Percentiles rank a stretch among this genome's conserved stretches.
These are phyloP conservation scores for Charaxes varanes DNA, from an alignment of 1,140 invertebrate genomes.

Conservation along the genomic window DNA sequence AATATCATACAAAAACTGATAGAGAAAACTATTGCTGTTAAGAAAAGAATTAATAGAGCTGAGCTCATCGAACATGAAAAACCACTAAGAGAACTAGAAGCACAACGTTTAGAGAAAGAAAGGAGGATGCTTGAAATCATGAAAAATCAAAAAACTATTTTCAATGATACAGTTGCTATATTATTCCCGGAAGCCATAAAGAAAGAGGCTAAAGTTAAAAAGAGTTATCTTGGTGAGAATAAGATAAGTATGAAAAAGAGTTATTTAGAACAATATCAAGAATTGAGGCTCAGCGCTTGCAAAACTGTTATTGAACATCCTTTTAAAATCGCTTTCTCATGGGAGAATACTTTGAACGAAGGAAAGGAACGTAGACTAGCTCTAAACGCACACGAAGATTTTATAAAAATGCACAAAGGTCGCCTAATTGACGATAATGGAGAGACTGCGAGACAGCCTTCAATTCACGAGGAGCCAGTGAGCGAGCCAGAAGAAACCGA, in stretches of 20 bases:
- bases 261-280: slow-evolving; percentile 51
- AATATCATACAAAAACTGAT: slow-evolving; percentile 64
- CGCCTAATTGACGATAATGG: slow-evolving; percentile 36
- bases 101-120: slow-evolving; percentile 58
- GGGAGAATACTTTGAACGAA: slow-evolving; percentile 55
- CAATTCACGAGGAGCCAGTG: slow-evolving; percentile 5
- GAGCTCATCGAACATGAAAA: slow-evolving; percentile 65
- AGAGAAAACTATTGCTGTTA: slow-evolving; percentile 66
- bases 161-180: slow-evolving; percentile 70
- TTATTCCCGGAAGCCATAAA: slow-evolving; percentile 67
- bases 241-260: slow-evolving; percentile 36
- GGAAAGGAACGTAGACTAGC: slow-evolving; percentile 56
- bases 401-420: slow-evolving; percentile 47
- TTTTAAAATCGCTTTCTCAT: slow-evolving; percentile 50
- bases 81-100: slow-evolving; percentile 63
- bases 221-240: slow-evolving; percentile 40
- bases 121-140: slow-evolving; percentile 67
- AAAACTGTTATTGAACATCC: slow-evolving; percentile 49
- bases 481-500: not conserved
- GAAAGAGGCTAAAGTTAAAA: slow-evolving; percentile 44
- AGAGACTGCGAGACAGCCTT: slow-evolving; percentile 8
- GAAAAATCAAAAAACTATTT: slow-evolving; percentile 66
- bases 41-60: slow-evolving; percentile 64
- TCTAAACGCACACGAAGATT: slow-evolving; percentile 46
- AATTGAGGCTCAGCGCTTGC: slow-evolving; percentile 32